phyloP scores from a whole-genome alignment of 2,797 vertebrate genomes.

The Heteromormyrus szaboi region DNA sequence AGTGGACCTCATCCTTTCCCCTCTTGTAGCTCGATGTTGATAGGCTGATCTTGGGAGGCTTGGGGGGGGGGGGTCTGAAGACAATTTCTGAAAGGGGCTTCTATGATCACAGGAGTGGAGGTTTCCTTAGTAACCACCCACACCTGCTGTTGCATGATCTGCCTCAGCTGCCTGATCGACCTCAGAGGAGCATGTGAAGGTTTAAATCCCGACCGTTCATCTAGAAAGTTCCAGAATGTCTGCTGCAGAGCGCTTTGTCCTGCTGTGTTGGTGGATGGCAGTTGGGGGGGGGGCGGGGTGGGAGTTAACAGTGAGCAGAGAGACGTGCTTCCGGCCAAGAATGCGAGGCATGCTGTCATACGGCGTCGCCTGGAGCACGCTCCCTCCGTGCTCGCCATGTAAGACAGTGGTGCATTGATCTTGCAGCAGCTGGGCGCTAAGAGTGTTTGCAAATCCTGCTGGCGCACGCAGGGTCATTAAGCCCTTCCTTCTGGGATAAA shows the following conservation, averaged over 20 bases:
- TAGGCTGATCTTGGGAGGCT: background rate
- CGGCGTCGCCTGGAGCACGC: background rate
- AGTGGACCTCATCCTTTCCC: background rate
- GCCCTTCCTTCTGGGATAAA: constrained; percentile 5
- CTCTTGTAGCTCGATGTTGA: background rate
- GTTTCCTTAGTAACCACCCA: background rate
- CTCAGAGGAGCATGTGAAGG: background rate
- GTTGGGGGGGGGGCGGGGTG: too few species aligned
- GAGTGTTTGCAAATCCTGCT: background rate
- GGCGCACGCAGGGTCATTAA: background rate
- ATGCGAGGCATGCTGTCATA: background rate
- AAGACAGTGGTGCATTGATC: background rate
- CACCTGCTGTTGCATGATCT: background rate
- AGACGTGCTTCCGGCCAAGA: background rate
- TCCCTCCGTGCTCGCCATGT: background rate
- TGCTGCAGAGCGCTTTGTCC: background rate
- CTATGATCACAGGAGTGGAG: background rate
- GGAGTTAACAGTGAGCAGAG: background rate
- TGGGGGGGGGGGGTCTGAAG: background rate
- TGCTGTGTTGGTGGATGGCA: background rate
- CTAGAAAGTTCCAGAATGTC: background rate
- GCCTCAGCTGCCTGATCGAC: background rate
- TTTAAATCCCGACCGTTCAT: background rate
- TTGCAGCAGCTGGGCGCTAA: background rate
- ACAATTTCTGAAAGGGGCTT: background rate